Percentiles rank a stretch among this genome's conserved stretches.
These are phyloP conservation scores for Pangasius mekongensis DNA, from an alignment of 2,797 vertebrate genomes.

Conservation along the genomic window DNA sequence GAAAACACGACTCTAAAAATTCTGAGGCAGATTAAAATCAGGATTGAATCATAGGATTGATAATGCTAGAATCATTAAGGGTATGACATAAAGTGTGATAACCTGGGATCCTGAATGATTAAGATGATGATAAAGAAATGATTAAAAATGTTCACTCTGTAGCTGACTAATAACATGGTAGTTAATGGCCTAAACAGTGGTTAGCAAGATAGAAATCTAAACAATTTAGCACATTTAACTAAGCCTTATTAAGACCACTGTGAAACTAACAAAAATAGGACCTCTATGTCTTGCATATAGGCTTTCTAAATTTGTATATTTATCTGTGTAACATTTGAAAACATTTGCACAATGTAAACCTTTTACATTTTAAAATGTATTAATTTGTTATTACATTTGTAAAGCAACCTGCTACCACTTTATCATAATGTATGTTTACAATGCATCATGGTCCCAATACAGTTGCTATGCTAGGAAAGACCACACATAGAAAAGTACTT, in stretches of 20 bases:
- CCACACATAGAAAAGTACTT: neutral
- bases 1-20: constrained; percentile 2
- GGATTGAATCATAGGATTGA: neutral
- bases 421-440: neutral
- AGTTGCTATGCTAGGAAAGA: neutral
- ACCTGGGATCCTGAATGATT: constrained; percentile 12
- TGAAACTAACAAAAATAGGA: neutral
- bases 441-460: neutral
- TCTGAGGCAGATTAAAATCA: constrained; percentile 3
- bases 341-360: neutral
- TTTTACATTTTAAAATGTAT: neutral
- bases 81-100: constrained; percentile 8
- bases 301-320: neutral
- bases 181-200: neutral
- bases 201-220: neutral
- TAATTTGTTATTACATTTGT: neutral
- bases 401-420: neutral
- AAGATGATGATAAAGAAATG: constrained; percentile 20
- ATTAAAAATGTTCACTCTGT: neutral
- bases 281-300: neutral
- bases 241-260: neutral
- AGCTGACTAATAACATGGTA: neutral
- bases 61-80: neutral
- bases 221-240: neutral
- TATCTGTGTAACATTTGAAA: neutral